Evolutionary conservation across 1,140 invertebrate genomes (phyloP).

Genomic region (Brachionus rotundiformis): DNA sequence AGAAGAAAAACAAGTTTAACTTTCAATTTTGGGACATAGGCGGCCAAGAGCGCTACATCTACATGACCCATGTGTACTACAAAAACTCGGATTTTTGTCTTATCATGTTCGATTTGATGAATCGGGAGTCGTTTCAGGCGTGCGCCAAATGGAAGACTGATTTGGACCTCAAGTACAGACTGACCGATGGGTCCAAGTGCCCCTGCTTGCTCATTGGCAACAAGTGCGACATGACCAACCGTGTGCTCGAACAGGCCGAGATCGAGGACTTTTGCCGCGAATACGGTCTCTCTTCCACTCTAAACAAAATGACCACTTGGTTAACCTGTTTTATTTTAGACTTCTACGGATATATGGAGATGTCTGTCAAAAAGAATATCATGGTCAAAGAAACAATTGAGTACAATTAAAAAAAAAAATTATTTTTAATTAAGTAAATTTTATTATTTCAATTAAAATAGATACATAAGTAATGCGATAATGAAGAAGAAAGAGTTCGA

Average conservation of each 20-base stretch:
- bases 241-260: slow-evolving; percentile 34
- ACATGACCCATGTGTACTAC: slow-evolving; percentile 51
- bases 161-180: slow-evolving; percentile 35
- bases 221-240: slow-evolving; percentile 39
- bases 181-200: slow-evolving; percentile 10
- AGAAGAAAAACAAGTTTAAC: slow-evolving; percentile 44
- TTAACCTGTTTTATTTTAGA: not conserved
- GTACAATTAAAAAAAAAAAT: not conserved
- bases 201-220: slow-evolving; percentile 47
- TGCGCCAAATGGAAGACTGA: slow-evolving; percentile 46
- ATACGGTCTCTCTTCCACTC: not conserved
- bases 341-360: slow-evolving; percentile 52
- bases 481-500: slow-evolving; percentile 35
- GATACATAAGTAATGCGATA: slow-evolving; percentile 34
- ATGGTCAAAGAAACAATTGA: slow-evolving; percentile 51
- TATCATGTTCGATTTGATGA: slow-evolving; percentile 50
- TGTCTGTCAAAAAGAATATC: slow-evolving; percentile 51
- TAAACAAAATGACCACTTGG: not conserved
- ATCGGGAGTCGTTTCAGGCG: slow-evolving; percentile 34
- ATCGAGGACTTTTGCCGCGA: slow-evolving; percentile 48
- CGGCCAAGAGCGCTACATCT: slow-evolving; percentile 50
- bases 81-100: slow-evolving; percentile 51
- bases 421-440: not conserved
- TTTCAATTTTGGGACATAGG: slow-evolving; percentile 52
- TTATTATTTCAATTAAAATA: too few relatives aligned